These are phyloP conservation scores for Phrynocephalus guinanensis DNA, from an alignment of 2,797 vertebrate species.

Conservation along the genomic window DNA sequence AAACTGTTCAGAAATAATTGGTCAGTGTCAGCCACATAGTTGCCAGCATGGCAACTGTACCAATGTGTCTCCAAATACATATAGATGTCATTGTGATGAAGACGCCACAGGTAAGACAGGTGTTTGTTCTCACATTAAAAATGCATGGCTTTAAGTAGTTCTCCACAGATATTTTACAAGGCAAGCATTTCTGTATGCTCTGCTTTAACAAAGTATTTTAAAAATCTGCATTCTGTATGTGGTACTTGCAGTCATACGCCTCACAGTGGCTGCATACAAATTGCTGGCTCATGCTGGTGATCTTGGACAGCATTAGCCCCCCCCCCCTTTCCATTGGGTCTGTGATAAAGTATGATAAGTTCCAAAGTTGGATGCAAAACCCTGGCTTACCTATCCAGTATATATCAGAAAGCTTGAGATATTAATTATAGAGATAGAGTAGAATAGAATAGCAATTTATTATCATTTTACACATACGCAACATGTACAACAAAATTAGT, in stretches of 20 bases:
- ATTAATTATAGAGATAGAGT: too few relatives aligned
- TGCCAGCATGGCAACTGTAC: constrained; percentile 81
- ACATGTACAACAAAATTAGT: too few relatives aligned
- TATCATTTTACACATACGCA: too few relatives aligned
- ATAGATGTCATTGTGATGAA: constrained; percentile 77
- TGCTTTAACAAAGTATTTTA: not conserved
- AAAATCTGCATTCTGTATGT: not conserved
- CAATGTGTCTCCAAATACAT: constrained; percentile 75
- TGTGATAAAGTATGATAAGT: too few relatives aligned
- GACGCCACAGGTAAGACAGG: constrained; percentile 69
- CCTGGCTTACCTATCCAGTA: too few relatives aligned
- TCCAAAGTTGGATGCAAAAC: too few relatives aligned
- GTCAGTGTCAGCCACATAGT: constrained; percentile 76
- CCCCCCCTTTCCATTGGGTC: too few relatives aligned
- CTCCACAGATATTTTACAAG: not conserved
- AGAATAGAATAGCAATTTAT: too few relatives aligned
- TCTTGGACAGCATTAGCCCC: too few relatives aligned
- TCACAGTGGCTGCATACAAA: too few relatives aligned
- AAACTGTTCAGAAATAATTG: constrained; percentile 84
- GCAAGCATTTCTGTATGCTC: not conserved
- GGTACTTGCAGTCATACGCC: not conserved
- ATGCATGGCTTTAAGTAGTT: not conserved
- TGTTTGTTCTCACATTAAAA: not conserved
- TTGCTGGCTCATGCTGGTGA: too few relatives aligned
- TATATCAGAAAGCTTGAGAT: too few relatives aligned